Percentiles rank a stretch among this genome's conserved stretches.
Evolutionary conservation across 2,797 vertebrate genomes (phyloP).

Genomic region (Esox masquinongy): DNA sequence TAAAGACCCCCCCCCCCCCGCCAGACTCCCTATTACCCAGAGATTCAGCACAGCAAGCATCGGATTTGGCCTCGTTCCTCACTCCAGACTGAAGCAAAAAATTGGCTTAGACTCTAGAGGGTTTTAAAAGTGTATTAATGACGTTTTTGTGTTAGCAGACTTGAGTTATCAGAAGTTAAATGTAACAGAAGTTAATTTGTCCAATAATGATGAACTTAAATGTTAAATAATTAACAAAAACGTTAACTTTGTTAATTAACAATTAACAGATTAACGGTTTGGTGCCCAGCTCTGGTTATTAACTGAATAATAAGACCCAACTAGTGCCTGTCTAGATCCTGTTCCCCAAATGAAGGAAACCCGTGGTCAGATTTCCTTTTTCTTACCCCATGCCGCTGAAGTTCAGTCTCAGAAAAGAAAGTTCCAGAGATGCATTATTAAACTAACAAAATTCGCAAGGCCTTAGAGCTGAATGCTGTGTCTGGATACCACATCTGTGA

Average conservation of each 20-base stretch:
- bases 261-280: too few relatives aligned
- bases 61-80: too few relatives aligned
- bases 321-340: not conserved
- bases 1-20: too few relatives aligned
- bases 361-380: not conserved
- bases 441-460: slow-evolving; percentile 11
- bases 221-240: too few relatives aligned
- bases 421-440: slow-evolving; percentile 11
- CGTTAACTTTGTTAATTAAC: too few relatives aligned
- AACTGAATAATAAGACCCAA: not conserved
- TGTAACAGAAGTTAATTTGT: not conserved
- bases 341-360: not conserved
- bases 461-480: not conserved
- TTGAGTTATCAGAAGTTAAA: not conserved
- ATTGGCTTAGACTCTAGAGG: too few relatives aligned
- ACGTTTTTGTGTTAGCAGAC: not conserved
- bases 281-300: not conserved
- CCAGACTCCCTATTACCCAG: too few relatives aligned
- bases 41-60: too few relatives aligned
- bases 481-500: slow-evolving; percentile 24
- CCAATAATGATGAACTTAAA: too few relatives aligned
- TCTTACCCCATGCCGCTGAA: not conserved
- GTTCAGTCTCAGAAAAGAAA: slow-evolving; percentile 6
- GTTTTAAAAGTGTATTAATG: not conserved
- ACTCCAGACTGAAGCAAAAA: too few relatives aligned